phyloP scores from a whole-genome alignment of 1,140 invertebrate species.

The Piezodorus guildinii region DNA sequence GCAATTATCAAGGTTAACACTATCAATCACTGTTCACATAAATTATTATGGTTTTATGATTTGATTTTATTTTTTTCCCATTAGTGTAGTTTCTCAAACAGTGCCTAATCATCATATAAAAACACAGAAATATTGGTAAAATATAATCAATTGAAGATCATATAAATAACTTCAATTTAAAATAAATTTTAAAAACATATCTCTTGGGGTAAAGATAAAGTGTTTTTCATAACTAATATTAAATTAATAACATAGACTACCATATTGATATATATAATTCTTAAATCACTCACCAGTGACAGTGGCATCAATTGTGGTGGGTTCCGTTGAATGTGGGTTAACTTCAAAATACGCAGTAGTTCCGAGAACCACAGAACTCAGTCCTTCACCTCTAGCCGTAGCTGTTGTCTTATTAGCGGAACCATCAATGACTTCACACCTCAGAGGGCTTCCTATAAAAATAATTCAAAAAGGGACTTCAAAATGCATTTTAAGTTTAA shows the following conservation, averaged over 20 bases:
- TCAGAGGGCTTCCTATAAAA: constrained; percentile 71
- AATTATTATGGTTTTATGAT: no score
- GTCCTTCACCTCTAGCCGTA: constrained; percentile 38
- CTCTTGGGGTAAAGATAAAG: no score
- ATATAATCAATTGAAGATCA: no score
- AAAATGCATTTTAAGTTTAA: background rate
- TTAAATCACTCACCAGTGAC: constrained; percentile 26
- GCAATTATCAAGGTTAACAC: no score
- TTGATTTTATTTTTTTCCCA: no score
- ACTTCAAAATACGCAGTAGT: constrained; percentile 47
- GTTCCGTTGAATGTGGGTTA: constrained; percentile 32
- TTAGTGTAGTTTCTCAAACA: no score
- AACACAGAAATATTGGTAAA: no score
- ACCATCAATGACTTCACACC: constrained; percentile 45
- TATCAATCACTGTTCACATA: no score
- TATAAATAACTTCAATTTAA: no score
- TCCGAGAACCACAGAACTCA: constrained; percentile 44
- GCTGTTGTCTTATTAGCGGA: constrained; percentile 33
- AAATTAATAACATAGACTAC: background rate
- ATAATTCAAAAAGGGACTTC: background rate
- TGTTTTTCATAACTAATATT: background rate
- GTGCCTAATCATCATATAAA: no score
- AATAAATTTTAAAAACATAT: no score
- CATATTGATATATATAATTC: background rate
- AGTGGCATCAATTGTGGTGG: constrained; percentile 28